Conservation (phyloP, 2,113 vertebrate genomes). For the Oncorhynchus tshawytscha region DNA sequence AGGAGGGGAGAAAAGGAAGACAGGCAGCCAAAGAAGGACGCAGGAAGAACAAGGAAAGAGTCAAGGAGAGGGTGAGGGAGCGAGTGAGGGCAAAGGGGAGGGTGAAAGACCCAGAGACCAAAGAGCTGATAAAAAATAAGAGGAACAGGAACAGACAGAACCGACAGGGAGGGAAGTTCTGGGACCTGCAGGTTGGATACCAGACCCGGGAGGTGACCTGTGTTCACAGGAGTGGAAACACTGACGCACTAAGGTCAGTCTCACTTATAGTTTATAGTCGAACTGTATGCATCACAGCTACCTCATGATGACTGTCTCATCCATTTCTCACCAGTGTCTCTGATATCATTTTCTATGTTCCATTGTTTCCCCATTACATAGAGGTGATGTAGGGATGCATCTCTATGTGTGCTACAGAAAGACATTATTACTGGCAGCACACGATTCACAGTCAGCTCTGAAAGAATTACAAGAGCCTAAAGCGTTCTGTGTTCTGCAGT, state of each 20-base stretch:
- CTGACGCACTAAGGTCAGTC: constrained; percentile 83
- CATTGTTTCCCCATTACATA: too few species aligned
- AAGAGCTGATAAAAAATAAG: constrained; percentile 91
- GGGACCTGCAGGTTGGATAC: constrained; percentile 93
- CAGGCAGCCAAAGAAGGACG: constrained; percentile 7
- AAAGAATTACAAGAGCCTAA: not conserved
- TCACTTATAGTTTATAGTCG: not conserved
- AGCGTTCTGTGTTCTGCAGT: not conserved
- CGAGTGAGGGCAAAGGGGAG: constrained; percentile 70
- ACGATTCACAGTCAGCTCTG: not conserved
- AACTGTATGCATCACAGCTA: not conserved
- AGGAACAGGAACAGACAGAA: constrained; percentile 88
- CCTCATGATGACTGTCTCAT: not conserved
- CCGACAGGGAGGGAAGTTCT: constrained; percentile 87
- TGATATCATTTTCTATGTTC: too few species aligned
- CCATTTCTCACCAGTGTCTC: too few species aligned
- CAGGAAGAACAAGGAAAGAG: constrained; percentile 67
- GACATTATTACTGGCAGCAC: too few species aligned
- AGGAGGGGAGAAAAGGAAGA: constrained; percentile 9
- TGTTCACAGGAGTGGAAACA: constrained; percentile 82
- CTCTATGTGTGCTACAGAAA: too few species aligned
- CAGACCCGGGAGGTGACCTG: constrained; percentile 90
- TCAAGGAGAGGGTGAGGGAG: constrained; percentile 66
- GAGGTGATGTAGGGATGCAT: too few species aligned
- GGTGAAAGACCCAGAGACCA: constrained; percentile 84